A percentile compares a stretch with the other conserved stretches of the same genome.
Evolutionary conservation across 2,888 invertebrate species (phyloP).

Genomic region (Agrochola litura): DNA sequence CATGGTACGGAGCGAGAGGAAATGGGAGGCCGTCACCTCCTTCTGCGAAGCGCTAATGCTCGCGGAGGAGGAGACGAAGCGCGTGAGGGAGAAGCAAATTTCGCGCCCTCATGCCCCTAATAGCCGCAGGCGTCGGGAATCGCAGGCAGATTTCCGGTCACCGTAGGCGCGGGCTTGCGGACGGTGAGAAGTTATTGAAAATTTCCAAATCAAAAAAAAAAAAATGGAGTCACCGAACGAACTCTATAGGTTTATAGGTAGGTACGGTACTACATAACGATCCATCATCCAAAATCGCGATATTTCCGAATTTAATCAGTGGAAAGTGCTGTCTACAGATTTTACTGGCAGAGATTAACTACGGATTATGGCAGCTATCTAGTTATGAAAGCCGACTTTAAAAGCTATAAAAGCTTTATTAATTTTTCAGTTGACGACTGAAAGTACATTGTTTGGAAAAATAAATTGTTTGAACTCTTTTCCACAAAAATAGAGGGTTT

Average conservation of each 20-base stretch:
- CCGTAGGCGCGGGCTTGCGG: no score
- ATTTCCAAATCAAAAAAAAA: no score
- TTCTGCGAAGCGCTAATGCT: no score
- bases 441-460: neutral
- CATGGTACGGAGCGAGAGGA: no score
- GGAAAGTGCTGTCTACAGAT: constrained; percentile 24
- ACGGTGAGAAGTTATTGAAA: no score
- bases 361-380: constrained; percentile 10
- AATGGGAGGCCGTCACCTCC: no score
- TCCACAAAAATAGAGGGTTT: neutral
- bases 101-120: no score
- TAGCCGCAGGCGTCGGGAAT: no score
- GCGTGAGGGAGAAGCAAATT: no score
- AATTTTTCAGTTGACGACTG: neutral
- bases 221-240: constrained; percentile 8
- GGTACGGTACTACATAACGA: neutral
- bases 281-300: constrained; percentile 5
- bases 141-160: no score
- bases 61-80: no score
- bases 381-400: constrained; percentile 10
- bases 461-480: neutral
- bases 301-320: constrained; percentile 37
- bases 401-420: constrained; percentile 20
- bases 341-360: constrained; percentile 20
- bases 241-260: constrained; percentile 6